A percentile compares a stretch with the other conserved stretches of the same genome.
Evolutionary conservation across 2,113 vertebrate species (phyloP).

Genomic region (Pleuronectes platessa): DNA sequence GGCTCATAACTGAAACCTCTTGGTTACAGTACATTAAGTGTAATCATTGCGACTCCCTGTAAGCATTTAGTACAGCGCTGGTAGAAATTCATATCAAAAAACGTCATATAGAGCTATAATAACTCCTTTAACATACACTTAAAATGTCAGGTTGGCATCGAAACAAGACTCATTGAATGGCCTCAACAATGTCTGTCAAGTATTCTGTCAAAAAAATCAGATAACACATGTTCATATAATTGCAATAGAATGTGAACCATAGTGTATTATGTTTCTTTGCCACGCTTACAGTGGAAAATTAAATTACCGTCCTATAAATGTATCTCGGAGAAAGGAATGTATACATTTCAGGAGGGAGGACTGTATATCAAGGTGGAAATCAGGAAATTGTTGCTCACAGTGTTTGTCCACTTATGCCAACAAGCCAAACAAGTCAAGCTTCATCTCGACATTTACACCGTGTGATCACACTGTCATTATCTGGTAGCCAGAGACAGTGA

Average conservation of each 20-base stretch:
- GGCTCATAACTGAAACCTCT: background rate
- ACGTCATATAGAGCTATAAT: constrained; percentile 6
- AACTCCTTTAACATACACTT: constrained; percentile 12
- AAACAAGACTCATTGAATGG: constrained; percentile 14
- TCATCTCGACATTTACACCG: constrained; percentile 23
- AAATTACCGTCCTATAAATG: constrained; percentile 39
- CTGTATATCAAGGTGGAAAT: background rate
- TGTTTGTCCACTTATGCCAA: constrained; percentile 18
- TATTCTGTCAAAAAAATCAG: constrained; percentile 14
- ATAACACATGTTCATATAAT: constrained; percentile 28
- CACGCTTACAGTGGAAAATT: constrained; percentile 27
- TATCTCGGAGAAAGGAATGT: constrained; percentile 6
- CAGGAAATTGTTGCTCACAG: constrained; percentile 21
- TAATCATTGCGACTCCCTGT: background rate
- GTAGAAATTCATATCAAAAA: background rate
- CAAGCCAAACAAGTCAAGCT: constrained; percentile 32
- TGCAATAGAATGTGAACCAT: background rate
- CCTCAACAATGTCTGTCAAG: background rate
- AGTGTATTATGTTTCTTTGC: constrained; percentile 40
- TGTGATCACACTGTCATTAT: constrained; percentile 32
- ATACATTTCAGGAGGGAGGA: background rate
- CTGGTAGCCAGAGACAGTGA: constrained; percentile 40
- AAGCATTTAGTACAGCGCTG: background rate
- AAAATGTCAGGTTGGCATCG: constrained; percentile 5
- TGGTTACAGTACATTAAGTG: background rate